A percentile compares a stretch with the other conserved stretches of the same genome.
These are phyloP conservation scores for Oceanites oceanicus DNA, from an alignment of 2,113 vertebrate genomes.

Conservation along the genomic window DNA sequence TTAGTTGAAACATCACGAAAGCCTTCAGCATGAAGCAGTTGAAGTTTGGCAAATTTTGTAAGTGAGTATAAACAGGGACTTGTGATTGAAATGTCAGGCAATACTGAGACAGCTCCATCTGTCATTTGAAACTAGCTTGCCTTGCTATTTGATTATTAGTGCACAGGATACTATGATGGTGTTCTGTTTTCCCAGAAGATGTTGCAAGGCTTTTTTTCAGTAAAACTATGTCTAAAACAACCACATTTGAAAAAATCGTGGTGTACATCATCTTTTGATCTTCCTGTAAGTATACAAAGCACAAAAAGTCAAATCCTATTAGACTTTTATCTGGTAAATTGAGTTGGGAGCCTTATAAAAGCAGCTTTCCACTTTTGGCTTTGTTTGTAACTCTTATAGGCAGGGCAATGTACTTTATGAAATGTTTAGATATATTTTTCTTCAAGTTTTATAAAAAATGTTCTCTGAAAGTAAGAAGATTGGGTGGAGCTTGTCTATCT, in stretches of 20 bases:
- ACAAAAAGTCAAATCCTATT: conserved; percentile 23
- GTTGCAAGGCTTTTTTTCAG: neutral
- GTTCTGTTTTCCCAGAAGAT: neutral
- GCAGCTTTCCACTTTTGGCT: neutral
- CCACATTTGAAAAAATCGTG: neutral
- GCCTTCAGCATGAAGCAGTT: neutral
- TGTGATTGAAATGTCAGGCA: conserved; percentile 7
- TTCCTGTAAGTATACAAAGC: neutral
- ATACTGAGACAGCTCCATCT: neutral
- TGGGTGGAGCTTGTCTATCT: neutral
- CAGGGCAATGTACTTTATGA: neutral
- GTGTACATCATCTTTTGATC: conserved; percentile 18
- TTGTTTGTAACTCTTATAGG: neutral
- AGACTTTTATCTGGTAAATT: conserved; percentile 1
- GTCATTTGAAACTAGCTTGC: neutral
- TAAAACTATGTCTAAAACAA: neutral
- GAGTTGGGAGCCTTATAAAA: conserved; percentile 8
- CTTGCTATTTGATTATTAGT: conserved; percentile 1
- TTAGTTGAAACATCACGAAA: neutral
- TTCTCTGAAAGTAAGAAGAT: neutral
- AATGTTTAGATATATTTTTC: too few species aligned
- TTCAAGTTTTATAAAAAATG: neutral
- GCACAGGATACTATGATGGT: neutral
- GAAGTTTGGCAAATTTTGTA: neutral
- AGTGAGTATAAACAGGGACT: neutral